phyloP scores from a whole-genome alignment of 2,888 invertebrate genomes.

The Epiblema foenella region DNA sequence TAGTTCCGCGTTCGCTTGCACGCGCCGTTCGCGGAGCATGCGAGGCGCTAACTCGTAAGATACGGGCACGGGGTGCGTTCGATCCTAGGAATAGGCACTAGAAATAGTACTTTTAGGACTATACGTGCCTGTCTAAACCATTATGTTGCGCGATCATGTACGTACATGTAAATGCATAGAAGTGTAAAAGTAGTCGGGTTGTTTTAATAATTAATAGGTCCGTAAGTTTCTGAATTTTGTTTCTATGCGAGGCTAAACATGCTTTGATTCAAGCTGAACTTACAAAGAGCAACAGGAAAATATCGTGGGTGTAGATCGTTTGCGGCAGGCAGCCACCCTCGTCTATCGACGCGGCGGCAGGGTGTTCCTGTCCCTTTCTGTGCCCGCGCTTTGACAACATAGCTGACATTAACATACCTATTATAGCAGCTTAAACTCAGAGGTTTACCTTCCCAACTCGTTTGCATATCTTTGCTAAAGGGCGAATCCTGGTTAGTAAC shows the following conservation, averaged over 20 bases:
- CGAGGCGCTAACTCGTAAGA: conserved; percentile 45
- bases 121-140: not conserved
- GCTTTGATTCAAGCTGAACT: conserved; percentile 19
- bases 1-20: conserved; percentile 71
- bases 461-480: conserved; percentile 48
- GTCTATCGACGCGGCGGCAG: conserved; percentile 49
- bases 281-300: conserved; percentile 30
- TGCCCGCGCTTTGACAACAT: conserved; percentile 48
- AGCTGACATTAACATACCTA: conserved; percentile 44
- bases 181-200: not conserved
- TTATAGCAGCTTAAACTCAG: conserved; percentile 49
- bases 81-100: not conserved
- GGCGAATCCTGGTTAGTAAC: conserved; percentile 43
- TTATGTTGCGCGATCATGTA: not conserved
- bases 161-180: not conserved
- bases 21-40: conserved; percentile 50
- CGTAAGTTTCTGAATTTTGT: not conserved
- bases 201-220: not conserved
- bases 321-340: conserved; percentile 36
- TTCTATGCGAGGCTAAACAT: not conserved
- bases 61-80: not conserved
- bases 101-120: not conserved
- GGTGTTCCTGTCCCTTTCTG: conserved; percentile 52
- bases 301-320: conserved; percentile 38
- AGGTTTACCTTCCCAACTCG: conserved; percentile 49